phyloP scores from a whole-genome alignment of 1,140 invertebrate species.

The Drosophila kanapiae region DNA sequence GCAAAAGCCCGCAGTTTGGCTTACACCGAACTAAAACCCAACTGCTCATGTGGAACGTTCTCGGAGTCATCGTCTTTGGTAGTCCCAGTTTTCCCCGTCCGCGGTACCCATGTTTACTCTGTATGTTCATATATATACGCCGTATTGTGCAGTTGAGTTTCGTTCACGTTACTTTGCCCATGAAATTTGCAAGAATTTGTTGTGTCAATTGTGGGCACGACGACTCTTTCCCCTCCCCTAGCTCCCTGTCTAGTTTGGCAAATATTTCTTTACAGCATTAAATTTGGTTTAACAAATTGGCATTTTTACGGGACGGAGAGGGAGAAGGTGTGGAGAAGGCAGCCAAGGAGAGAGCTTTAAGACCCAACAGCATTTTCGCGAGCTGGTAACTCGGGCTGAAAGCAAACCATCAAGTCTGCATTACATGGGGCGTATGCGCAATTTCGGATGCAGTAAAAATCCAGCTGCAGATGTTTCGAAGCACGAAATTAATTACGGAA shows the following conservation, averaged over 20 bases:
- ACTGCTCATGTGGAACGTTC: slow-evolving; percentile 43
- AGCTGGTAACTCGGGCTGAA: slow-evolving; percentile 28
- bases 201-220: slow-evolving; percentile 69
- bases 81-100: slow-evolving; percentile 25
- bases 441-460: slow-evolving; percentile 80
- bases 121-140: slow-evolving; percentile 44
- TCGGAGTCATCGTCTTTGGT: slow-evolving; percentile 29
- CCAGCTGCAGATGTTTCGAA: slow-evolving; percentile 79
- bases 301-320: slow-evolving; percentile 22
- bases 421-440: slow-evolving; percentile 70
- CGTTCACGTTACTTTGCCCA: slow-evolving; percentile 50
- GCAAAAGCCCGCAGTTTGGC: neutral
- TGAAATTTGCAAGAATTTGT: slow-evolving; percentile 67
- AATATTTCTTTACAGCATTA: slow-evolving; percentile 62
- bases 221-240: neutral
- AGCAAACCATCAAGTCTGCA: slow-evolving; percentile 71
- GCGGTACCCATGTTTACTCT: neutral
- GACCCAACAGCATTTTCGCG: slow-evolving; percentile 36
- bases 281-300: slow-evolving; percentile 71
- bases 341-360: slow-evolving; percentile 22
- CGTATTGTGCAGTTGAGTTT: slow-evolving; percentile 40
- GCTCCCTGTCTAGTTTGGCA: slow-evolving; percentile 39
- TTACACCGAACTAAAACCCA: slow-evolving; percentile 5
- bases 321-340: slow-evolving; percentile 2
- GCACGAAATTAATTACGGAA: slow-evolving; percentile 80